Base-by-base conservation (phyloP, 1,140 invertebrate species). In the Hylyphantes graminicola region DNA sequence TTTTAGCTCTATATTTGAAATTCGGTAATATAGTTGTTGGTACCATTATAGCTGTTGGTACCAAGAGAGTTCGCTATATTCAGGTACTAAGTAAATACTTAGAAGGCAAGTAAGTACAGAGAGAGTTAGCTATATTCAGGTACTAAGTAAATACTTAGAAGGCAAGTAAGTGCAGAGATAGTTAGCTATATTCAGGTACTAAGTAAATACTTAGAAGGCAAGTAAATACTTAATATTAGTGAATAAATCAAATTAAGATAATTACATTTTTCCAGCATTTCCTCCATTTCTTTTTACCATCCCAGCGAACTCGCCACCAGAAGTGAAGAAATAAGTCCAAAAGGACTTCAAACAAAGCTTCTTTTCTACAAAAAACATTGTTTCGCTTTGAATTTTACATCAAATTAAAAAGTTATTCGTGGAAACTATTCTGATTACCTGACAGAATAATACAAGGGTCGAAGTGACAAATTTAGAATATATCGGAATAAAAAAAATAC, bases 301-400 rank as follows among this genome's bases (percentile, higher is more conserved):
- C 50, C 73, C 73, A 75, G 12, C 21, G 73, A n/a, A 75, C 63
- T 75, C 63, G 54, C 73, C 73, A 75, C 55, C 73, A 75, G 51
- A 75, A 75, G 35, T 75, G 73, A 9, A 75, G 11, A 63, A 63
- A 75, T 7, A 75, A 17, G 9, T 12, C 17, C 5, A 61, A 51
- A 15, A 75, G 7, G 6, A 54, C 50, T 61, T 75, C 55, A 17
- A 75, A 75, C 5, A 75, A 53, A n/a, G 11, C 57, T 63, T 63
- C 35, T 21, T 12, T 50, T 13, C 73, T 75, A 50, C 11, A 75
- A 63, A 75, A 63, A 15, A 17, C 10, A 11, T 50, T 35, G 35
- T 35, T 35, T 35, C 5, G 1, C 35, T 35, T 35, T 35, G 35
- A 35, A 35, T 35, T 35, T 35, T 35, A 35, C 35, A 35, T 35